These are phyloP conservation scores for Automeris io DNA, from an alignment of 2,888 invertebrate genomes.

Conservation along the genomic window DNA sequence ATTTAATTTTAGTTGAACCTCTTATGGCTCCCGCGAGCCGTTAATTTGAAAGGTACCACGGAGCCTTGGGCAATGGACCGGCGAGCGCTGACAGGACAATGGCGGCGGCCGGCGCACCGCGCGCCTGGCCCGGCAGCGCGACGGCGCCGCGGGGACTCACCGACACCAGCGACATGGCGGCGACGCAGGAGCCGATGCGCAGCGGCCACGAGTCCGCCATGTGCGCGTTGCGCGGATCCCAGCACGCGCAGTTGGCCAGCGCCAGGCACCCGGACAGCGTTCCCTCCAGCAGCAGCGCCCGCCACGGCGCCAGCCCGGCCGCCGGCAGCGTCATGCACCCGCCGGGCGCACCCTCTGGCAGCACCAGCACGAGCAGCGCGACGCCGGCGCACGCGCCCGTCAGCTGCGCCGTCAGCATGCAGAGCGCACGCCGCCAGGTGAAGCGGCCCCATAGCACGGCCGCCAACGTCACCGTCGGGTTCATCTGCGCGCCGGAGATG, in stretches of 20 bases:
- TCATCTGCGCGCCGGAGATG: conserved; percentile 85
- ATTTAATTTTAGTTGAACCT: too few species aligned
- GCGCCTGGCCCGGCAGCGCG: too few species aligned
- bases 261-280: conserved; percentile 79
- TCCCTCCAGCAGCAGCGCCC: conserved; percentile 79
- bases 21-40: too few species aligned
- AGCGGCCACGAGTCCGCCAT: conserved; percentile 81
- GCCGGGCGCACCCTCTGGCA: conserved; percentile 36
- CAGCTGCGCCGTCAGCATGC: conserved; percentile 79
- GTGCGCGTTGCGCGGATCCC: conserved; percentile 81
- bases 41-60: too few species aligned
- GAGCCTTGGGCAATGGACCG: too few species aligned
- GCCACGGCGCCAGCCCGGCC: conserved; percentile 55
- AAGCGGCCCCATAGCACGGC: conserved; percentile 75
- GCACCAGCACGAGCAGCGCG: conserved; percentile 64
- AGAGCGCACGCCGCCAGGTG: conserved; percentile 58
- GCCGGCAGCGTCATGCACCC: conserved; percentile 51
- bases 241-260: conserved; percentile 81
- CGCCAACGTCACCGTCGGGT: conserved; percentile 84
- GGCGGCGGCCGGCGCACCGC: too few species aligned
- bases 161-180: conserved; percentile 79
- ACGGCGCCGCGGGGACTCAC: conserved; percentile 53
- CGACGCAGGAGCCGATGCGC: conserved; percentile 80
- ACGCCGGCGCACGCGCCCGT: conserved; percentile 81
- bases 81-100: too few species aligned